Base-by-base conservation (phyloP, 2,797 vertebrate genomes). In the Paratrypauchen microcephalus region DNA sequence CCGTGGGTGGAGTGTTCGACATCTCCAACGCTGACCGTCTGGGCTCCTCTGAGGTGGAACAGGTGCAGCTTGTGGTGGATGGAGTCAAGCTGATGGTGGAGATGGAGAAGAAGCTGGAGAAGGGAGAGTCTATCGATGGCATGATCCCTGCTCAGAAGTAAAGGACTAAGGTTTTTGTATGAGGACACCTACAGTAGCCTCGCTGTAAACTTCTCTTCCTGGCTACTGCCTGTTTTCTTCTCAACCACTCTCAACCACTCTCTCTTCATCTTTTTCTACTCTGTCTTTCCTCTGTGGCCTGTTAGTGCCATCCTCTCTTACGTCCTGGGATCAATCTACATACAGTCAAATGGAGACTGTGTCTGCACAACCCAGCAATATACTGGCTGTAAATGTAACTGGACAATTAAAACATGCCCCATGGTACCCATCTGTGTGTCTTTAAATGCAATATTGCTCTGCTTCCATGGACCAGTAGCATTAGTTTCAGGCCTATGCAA, bases 71-170 rank as follows among this genome's bases (percentile, higher is more conserved):
- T 92, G 97, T 99, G 92, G 96, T 98, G 3, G 97, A 99, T 0
- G 97, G 97, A 0, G 97, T 99, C 73, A 99, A 99, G 89, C 94
- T 99, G 74, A 97, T 98, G 96, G 83, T 99, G 67, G 97, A 97
- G 91, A 97, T 99, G 96, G 97, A 99, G 93, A 99, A 99, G 95
- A 96, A 95, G 80, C 92, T 99, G 60, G 97, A 99, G 89, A 98
- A 99, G 89, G 95, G 95, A 73, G 94, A 96, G 81, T 24, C 95
- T 82, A 96, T 98, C 9, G 97, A 98, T 24, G 93, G 90, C 94
- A 96, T 98, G 95, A 94, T 98, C 86, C 97, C 97, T 0, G 96
- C 97, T 71, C 97, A 98, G 95, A 94, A 94, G 94, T 94, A 93
- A 92, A 93, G 73, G 87, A 95, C 73, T 60, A 57, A 83, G 68